Conservation (phyloP, 1,140 invertebrate genomes). For the Acromyrmex echinatior region DNA sequence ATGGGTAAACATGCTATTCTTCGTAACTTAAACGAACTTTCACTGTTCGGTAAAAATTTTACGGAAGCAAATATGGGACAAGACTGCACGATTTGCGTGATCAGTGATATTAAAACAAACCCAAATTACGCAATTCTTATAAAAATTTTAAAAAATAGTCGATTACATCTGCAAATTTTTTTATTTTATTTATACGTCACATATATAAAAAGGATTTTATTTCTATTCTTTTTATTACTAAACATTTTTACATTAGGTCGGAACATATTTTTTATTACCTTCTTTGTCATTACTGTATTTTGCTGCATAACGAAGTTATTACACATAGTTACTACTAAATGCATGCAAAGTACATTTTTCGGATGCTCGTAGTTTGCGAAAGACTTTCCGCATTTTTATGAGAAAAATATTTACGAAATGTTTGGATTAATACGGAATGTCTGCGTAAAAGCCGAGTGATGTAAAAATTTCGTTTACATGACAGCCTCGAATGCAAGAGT, state of each 20-base stretch:
- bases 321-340: conserved; percentile 7
- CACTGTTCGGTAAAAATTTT: conserved; percentile 38
- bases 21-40: conserved; percentile 39
- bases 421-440: conserved; percentile 39
- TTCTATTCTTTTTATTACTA: not conserved
- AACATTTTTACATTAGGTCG: not conserved
- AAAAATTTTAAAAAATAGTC: not conserved
- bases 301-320: not conserved
- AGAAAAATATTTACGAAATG: conserved; percentile 42
- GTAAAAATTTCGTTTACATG: conserved; percentile 42
- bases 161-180: not conserved
- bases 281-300: not conserved
- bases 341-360: conserved; percentile 28
- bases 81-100: not conserved
- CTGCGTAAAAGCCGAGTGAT: conserved; percentile 7
- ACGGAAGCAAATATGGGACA: conserved; percentile 11
- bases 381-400: conserved; percentile 36
- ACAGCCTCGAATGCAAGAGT: not conserved
- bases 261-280: not conserved
- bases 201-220: conserved; percentile 3
- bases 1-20: not conserved
- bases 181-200: not conserved
- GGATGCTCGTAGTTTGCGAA: conserved; percentile 10
- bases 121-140: not conserved
- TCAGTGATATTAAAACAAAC: not conserved